A percentile compares a stretch with the other conserved stretches of the same genome.
phyloP scores from a whole-genome alignment of 2,888 invertebrate species.

The Cataglyphis altisquamis region DNA sequence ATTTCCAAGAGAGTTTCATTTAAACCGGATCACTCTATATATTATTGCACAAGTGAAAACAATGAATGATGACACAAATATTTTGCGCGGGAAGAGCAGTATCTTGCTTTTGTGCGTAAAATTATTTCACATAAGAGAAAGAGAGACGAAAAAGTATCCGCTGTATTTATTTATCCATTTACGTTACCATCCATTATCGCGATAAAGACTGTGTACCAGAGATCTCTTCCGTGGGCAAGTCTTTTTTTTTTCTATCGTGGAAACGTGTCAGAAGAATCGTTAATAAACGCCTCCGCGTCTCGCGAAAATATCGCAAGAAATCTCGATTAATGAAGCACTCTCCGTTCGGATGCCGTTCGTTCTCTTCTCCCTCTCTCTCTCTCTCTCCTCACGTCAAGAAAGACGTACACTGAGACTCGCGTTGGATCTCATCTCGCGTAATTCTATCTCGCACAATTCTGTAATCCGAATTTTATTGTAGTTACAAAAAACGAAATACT shows the following conservation, averaged over 20 bases:
- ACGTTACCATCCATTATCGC: neutral
- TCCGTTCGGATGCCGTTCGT: neutral
- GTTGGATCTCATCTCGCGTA: neutral
- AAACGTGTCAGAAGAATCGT: neutral
- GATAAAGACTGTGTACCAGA: neutral
- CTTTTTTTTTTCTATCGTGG: neutral
- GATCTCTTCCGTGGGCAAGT: neutral
- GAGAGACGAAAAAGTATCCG: neutral
- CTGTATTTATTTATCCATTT: neutral
- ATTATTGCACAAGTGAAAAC: neutral
- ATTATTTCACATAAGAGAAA: neutral
- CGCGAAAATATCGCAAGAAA: slow-evolving; percentile 13
- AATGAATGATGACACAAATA: neutral
- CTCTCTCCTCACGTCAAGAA: neutral
- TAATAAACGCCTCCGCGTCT: slow-evolving; percentile 20
- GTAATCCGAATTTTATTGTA: too few species aligned
- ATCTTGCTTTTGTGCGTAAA: neutral
- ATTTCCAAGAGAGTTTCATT: neutral
- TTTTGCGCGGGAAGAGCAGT: neutral
- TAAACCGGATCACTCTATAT: too few species aligned
- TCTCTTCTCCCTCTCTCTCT: neutral
- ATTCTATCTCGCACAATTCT: neutral
- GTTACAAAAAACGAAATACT: neutral
- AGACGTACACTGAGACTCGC: neutral
- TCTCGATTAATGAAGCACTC: slow-evolving; percentile 40